Percentiles rank a stretch among this genome's conserved stretches.
Conservation (phyloP, 2,113 vertebrate genomes). For the Lonchura striata region DNA sequence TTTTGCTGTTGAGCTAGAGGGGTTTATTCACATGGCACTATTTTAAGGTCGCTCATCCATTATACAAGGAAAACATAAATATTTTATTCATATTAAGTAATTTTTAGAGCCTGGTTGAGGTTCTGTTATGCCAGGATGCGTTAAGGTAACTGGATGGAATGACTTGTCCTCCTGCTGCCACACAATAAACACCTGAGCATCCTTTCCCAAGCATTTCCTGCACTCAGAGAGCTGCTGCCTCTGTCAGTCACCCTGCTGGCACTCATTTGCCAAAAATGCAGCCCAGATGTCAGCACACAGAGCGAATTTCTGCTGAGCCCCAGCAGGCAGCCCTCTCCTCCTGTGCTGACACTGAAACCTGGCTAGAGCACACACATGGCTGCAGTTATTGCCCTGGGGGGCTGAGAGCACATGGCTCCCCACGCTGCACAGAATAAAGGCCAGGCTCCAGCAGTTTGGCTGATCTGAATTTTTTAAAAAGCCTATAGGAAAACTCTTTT, state of each 20-base stretch:
- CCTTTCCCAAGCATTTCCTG: background rate
- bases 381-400: background rate
- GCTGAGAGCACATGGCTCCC: background rate
- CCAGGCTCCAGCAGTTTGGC: background rate
- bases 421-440: background rate
- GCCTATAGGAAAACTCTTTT: background rate
- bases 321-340: background rate
- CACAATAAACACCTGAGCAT: background rate
- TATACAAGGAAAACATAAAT: background rate
- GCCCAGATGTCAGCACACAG: background rate
- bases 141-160: background rate
- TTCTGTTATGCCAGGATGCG: background rate
- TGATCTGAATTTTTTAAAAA: background rate
- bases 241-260: background rate
- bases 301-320: background rate
- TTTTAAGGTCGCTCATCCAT: constrained; percentile 8
- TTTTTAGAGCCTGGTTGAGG: background rate
- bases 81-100: constrained; percentile 6
- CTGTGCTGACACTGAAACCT: background rate
- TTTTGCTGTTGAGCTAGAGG: background rate
- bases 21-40: background rate
- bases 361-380: background rate
- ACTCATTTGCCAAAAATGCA: background rate
- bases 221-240: background rate
- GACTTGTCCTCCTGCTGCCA: background rate